Base-by-base conservation (phyloP, 53 echinoderm and acorn worm species). In the Pentamera pediparva region DNA sequence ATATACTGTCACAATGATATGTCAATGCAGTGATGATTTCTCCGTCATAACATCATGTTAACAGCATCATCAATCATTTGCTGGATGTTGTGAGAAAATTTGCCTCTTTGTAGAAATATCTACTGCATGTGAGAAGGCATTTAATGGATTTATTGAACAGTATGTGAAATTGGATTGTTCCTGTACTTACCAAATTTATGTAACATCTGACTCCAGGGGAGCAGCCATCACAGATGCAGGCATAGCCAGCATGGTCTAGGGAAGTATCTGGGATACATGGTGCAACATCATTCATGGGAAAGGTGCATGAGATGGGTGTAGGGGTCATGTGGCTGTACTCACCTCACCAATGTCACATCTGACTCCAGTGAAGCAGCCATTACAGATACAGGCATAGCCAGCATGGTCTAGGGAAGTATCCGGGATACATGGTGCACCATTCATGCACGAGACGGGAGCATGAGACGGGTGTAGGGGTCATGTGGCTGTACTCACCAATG, bases 371-470 rank as follows among this genome's bases (percentile, higher is more conserved):
- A 76, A 92, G 67, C 92, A 92, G 20, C 83, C 89, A 1, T 75
- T 79, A 32, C 92, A 92, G 69, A 86, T 63, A 49, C 92, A 92
- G 9, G 75, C 71, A 67, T 82, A 89, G 26, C 89, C 74, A 36
- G 34, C 80, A 53, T 89, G 89, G 59, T 81, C 61, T 0, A 83
- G 76, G 58, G 76, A 41, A 3, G 83, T 76, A 27, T 75, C 63
- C 4, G 86, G 75, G 24, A 89, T 69, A 47, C 92, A 92, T 11
- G 71, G 79, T 70, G 82, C 92, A 13, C 92, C 89, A 39, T 92
- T 93, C 50, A 73, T 80, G 84, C 93, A 93, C 28, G 89, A 74
- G n/a, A n/a, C n/a, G n/a, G n/a, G n/a, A n/a, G n/a, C n/a, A n/a
- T n/a, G n/a, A n/a, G n/a, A n/a, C n/a, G n/a, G n/a, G n/a, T n/a